Evolutionary conservation across 2,113 vertebrate species (phyloP), one percentile per base, ranked within the genome.

Genomic region (Trachemys scripta): DNA sequence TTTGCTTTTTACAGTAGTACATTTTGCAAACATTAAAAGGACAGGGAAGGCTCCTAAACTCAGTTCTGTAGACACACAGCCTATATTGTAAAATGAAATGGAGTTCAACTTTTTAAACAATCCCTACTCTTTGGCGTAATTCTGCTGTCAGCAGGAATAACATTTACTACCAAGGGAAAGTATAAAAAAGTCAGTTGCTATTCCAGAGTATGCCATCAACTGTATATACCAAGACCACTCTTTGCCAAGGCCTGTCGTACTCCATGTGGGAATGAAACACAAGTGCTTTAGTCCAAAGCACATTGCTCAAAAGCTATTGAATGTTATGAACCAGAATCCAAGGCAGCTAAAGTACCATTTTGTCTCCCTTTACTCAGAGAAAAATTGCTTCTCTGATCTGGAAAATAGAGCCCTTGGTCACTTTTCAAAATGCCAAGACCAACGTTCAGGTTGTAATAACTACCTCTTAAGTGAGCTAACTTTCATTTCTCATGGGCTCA

Each of bases 21-120:
- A 72, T 95, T 96, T 91, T 96, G 47, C 92, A 97, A 92, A 92
- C 57, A 75, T 79, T 94, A 47, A 47, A 47, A 8, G 45, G 45
- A 47, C 45, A 47, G 45, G 45, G 45, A 47, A 47, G 45, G 45
- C 8, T 47, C 45, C 45, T 47, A 89, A 93, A 80, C 51, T 80
- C 85, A 87, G 83, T 85, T 85, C 50, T 82, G 82, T 35, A 76
- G 94, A 51, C 92, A 94, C 94, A 81, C 31, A 92, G 86, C 88
- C 90, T 95, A 95, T 89, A 12, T 53, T 51, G 45, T 88, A 38
- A 91, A 92, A 90, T 31, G 56, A 62, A 80, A 53, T 45, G 2
- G 51, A 91, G 53, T 92, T 87, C 24, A 85, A 53, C 59, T 90
- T 92, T 82, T 85, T 78, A 84, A 0, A 0, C 47, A 38, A 54